Base-by-base conservation (phyloP, 2,113 vertebrate genomes). In the Myrmecobius fasciatus region DNA sequence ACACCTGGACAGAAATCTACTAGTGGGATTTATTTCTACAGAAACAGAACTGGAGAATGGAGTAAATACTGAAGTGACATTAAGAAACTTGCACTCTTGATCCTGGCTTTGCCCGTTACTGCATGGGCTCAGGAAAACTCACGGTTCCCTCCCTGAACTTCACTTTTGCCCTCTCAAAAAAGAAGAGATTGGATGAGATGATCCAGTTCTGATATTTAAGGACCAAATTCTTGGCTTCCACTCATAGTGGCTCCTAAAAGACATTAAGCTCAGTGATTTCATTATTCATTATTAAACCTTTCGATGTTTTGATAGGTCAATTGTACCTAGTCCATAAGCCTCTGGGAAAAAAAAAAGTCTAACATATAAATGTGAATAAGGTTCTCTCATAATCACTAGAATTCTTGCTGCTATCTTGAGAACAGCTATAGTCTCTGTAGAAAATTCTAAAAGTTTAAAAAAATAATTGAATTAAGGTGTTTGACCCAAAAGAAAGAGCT, bases 341-440 rank as follows among this genome's bases (percentile, higher is more conserved):
- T 89, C 28, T 25, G 36, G 14, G 60, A 20, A 75, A 75, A 94
- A 90, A 95, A 96, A 94, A 94, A 49, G 93, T 46, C 90, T 96
- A 97, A 95, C 96, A 67, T 92, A 90, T 60, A 96, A 94, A 94
- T 95, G 51, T 60, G 75, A 97, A 95, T 47, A 97, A 94, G 92
- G 8, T 94, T 93, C 26, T 89, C 83, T 94, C 49, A 46, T 96
- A 91, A 93, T 90, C 92, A 94, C n/a, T 46, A 96, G 2, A 25
- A 93, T 22, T 94, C 89, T 56, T 92, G 90, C 95, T 96, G 48
- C 91, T 95, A 94, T 95, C 92, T 92, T 5, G 67, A 95, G 91
- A 91, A 95, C 91, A 56, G 94, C 75, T 46, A 52, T 52, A 93
- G 46, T 93, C 96, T 94, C 1, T 53, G 75, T 52, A 92, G 25